Conservation (phyloP, 2,888 invertebrate genomes). For the Lasioglossum leucozonium region DNA sequence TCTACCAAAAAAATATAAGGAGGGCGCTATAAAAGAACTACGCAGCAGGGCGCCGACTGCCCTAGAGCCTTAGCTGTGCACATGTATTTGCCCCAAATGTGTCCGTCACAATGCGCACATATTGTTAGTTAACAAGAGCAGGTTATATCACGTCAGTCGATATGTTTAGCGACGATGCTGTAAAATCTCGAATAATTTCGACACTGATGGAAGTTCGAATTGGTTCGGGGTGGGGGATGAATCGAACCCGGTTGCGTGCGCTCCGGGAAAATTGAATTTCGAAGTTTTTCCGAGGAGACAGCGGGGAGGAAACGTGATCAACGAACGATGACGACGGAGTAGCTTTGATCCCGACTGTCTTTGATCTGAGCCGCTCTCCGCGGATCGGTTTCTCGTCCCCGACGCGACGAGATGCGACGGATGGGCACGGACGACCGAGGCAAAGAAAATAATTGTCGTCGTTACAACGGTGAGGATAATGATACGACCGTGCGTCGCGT, state of each 20-base stretch:
- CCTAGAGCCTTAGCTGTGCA: too few relatives aligned
- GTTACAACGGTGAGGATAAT: slow-evolving; percentile 60
- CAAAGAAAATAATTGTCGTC: slow-evolving; percentile 62
- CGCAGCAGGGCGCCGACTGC: too few relatives aligned
- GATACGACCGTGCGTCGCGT: slow-evolving; percentile 24
- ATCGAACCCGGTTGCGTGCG: slow-evolving; percentile 4
- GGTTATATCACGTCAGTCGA: too few relatives aligned
- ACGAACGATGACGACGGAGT: slow-evolving; percentile 55
- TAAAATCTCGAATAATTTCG: neutral
- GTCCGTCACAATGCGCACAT: too few relatives aligned
- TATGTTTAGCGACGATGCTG: too few relatives aligned
- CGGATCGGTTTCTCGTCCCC: slow-evolving; percentile 40
- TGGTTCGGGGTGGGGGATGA: neutral
- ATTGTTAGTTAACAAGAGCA: too few relatives aligned
- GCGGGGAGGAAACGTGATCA: slow-evolving; percentile 41
- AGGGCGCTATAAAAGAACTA: too few relatives aligned
- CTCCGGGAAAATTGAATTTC: slow-evolving; percentile 42
- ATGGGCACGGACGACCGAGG: slow-evolving; percentile 11
- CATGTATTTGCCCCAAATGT: too few relatives aligned
- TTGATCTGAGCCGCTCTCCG: slow-evolving; percentile 51
- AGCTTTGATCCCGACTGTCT: slow-evolving; percentile 62
- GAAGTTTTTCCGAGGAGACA: slow-evolving; percentile 43
- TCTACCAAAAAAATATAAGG: too few relatives aligned
- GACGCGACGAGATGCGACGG: slow-evolving; percentile 3
- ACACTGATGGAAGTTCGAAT: neutral